A percentile compares a stretch with the other conserved stretches of the same genome.
Evolutionary conservation across 2,113 vertebrate genomes (phyloP).

Genomic region (Callaeas wilsoni): DNA sequence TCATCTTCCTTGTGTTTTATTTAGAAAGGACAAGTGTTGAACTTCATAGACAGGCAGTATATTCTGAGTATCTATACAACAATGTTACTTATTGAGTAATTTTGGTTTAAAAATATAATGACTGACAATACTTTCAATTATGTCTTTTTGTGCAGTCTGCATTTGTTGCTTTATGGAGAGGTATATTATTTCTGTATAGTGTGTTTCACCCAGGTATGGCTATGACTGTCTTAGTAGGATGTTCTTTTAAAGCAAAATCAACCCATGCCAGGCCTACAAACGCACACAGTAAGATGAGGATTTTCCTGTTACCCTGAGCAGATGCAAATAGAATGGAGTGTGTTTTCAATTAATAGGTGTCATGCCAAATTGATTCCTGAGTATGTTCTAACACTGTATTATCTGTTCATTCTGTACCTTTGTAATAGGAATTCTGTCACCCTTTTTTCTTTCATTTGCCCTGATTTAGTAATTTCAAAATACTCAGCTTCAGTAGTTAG

Average conservation of each 20-base stretch:
- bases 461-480: not conserved
- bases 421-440: not conserved
- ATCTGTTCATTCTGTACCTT: not conserved
- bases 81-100: not conserved
- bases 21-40: not conserved
- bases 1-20: not conserved
- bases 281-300: not conserved
- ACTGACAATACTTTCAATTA: not conserved
- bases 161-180: not conserved
- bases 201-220: not conserved
- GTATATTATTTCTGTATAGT: not conserved
- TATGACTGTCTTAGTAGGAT: not conserved
- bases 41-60: not conserved
- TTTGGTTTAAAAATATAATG: not conserved
- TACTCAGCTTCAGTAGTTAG: not conserved
- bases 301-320: not conserved
- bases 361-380: not conserved
- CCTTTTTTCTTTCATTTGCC: not conserved
- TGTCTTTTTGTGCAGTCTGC: not conserved
- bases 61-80: not conserved
- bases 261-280: not conserved
- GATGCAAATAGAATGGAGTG: not conserved
- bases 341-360: not conserved
- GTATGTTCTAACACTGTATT: not conserved
- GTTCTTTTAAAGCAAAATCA: not conserved